Evolutionary conservation across 2,113 vertebrate genomes (phyloP).

Genomic region (Rhegmatorhina hoffmannsi): DNA sequence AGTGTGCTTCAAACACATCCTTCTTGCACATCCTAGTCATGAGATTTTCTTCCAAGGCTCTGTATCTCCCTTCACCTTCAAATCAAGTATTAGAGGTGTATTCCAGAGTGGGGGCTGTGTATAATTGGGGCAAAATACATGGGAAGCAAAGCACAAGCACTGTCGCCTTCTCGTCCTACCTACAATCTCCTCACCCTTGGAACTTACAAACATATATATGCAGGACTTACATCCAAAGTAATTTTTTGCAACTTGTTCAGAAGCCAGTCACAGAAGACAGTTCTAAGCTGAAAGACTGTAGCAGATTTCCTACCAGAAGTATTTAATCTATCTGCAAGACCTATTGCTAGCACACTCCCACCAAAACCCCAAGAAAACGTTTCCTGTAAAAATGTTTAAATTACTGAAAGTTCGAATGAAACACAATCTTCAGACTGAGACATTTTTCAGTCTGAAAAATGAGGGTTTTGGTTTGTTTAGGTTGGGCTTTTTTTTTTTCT

Average conservation of each 20-base stretch:
- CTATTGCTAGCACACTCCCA: neutral
- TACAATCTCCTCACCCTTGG: neutral
- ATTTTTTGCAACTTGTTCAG: neutral
- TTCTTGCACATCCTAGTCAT: neutral
- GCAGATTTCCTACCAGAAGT: neutral
- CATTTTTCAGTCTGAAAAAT: neutral
- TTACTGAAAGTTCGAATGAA: neutral
- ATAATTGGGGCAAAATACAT: neutral
- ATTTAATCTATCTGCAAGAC: conserved; percentile 3
- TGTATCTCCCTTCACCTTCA: neutral
- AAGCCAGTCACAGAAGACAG: neutral
- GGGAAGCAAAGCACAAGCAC: neutral
- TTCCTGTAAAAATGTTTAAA: neutral
- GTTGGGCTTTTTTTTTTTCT: neutral
- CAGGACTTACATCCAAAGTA: neutral
- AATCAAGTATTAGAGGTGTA: neutral
- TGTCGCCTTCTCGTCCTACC: neutral
- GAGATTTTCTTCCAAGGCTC: neutral
- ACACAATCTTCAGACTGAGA: neutral
- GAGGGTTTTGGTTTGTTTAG: neutral
- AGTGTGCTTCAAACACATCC: neutral
- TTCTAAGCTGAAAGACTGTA: neutral
- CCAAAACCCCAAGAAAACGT: neutral
- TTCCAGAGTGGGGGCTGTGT: neutral
- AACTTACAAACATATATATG: neutral